phyloP scores from a whole-genome alignment of 2,797 vertebrate genomes.

The Ateles fusciceps region DNA sequence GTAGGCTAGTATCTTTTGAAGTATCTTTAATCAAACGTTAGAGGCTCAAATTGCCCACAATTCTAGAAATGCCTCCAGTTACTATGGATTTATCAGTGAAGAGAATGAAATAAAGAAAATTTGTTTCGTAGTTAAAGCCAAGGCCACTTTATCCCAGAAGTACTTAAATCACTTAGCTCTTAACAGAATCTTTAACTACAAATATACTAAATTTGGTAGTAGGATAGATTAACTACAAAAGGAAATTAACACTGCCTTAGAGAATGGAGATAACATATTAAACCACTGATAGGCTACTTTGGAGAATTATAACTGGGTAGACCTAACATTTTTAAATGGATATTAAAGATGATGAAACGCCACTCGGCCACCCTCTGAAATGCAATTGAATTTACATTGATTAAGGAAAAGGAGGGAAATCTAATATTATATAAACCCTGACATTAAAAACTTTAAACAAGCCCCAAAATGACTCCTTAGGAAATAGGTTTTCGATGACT shows the following conservation, averaged over 20 bases:
- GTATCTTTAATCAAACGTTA: slow-evolving; percentile 83
- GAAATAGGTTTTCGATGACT: slow-evolving; percentile 19
- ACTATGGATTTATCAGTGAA: slow-evolving; percentile 86
- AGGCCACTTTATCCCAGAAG: slow-evolving; percentile 84
- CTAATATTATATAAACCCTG: not conserved
- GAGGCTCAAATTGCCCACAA: slow-evolving; percentile 81
- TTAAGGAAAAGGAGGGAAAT: slow-evolving; percentile 18
- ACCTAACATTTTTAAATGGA: slow-evolving; percentile 86
- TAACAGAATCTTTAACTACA: slow-evolving; percentile 89
- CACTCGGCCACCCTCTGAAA: slow-evolving; percentile 63
- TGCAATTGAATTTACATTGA: slow-evolving; percentile 69
- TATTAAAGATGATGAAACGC: slow-evolving; percentile 79
- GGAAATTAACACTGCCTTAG: slow-evolving; percentile 88
- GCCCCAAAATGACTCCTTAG: slow-evolving; percentile 17
- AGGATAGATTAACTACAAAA: slow-evolving; percentile 89
- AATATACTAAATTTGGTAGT: slow-evolving; percentile 85
- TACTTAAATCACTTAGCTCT: slow-evolving; percentile 87
- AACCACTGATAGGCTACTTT: slow-evolving; percentile 85
- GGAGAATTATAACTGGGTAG: slow-evolving; percentile 84
- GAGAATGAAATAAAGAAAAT: slow-evolving; percentile 86
- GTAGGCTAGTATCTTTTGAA: slow-evolving; percentile 69
- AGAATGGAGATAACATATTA: slow-evolving; percentile 87
- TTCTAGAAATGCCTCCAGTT: slow-evolving; percentile 84
- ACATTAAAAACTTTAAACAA: slow-evolving; percentile 23
- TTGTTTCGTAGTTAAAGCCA: slow-evolving; percentile 85